Evolutionary conservation across 2,888 invertebrate species (phyloP), one percentile per base, ranked within the genome.

Genomic region (Spilosoma lubricipeda): DNA sequence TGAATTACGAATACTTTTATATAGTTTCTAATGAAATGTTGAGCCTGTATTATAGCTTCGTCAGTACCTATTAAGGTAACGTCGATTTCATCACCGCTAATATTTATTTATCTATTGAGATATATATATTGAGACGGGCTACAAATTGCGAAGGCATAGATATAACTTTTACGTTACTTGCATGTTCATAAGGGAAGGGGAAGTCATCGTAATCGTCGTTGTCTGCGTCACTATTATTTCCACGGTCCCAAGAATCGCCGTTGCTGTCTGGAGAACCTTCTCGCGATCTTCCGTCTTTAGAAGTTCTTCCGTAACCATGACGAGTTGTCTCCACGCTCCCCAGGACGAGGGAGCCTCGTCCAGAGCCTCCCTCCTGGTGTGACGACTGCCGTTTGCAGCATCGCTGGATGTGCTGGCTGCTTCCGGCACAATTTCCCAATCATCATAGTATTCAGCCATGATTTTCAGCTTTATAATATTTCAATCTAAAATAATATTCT

Each of bases 81-180:
- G 15, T 92, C 88, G 0, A 93, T 92, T 64, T 91, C 89, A 59
- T 89, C 83, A 1, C 91, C 92, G 71, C 89, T 91, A 77, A 97
- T 97, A 87, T 97, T 97, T n/a, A 99, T 97, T 87, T n/a, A n/a
- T n/a, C n/a, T n/a, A n/a, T n/a, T n/a, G n/a, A n/a, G n/a, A n/a
- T n/a, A 97, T 97, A 87, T 97, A 97, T n/a, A 99, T 97, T 87
- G 67, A 97, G 94, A 69, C 95, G 93, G 0, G 97, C 97, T 15
- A 97, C 96, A 88, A 92, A 93, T 71, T 89, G 84, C 0, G 94
- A 92, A 42, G 93, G 92, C 63, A 95, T 91, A 13, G 85, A 86
- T 66, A 95, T 93, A 18, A 89, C 82, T 87, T 93, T 94, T 78
- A 87, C 90, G 67, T 91, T 93, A 74, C 87, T 87, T 45, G 75